phyloP scores from a whole-genome alignment of 2,113 vertebrate genomes.

The Hippocampus zosterae region DNA sequence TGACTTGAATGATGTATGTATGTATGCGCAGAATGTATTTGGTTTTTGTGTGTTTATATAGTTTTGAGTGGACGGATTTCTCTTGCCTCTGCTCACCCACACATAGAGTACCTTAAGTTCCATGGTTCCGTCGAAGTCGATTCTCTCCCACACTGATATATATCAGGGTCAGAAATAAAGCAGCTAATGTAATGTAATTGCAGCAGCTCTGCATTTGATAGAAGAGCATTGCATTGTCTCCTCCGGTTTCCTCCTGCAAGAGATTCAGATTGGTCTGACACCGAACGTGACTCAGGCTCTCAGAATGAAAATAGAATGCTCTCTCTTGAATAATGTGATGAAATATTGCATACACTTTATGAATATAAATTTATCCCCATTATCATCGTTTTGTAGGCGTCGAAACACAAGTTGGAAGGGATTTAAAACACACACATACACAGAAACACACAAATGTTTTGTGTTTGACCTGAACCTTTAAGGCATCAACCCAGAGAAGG shows the following conservation, averaged over 20 bases:
- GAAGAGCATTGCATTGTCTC: slow-evolving; percentile 15
- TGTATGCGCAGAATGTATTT: too few species aligned
- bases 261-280: not conserved
- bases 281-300: slow-evolving; percentile 36
- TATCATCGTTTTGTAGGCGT: not conserved
- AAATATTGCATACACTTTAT: slow-evolving; percentile 11
- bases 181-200: slow-evolving; percentile 3
- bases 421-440: not conserved
- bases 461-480: not conserved
- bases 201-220: slow-evolving; percentile 14
- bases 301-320: slow-evolving; percentile 53
- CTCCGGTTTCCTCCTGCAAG: slow-evolving; percentile 1
- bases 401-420: slow-evolving; percentile 1
- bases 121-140: slow-evolving; percentile 4
- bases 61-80: not conserved
- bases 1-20: too few species aligned
- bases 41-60: too few species aligned
- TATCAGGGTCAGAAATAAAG: slow-evolving; percentile 28
- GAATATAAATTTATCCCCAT: slow-evolving; percentile 11
- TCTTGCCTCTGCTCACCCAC: slow-evolving; percentile 17
- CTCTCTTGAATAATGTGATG: slow-evolving; percentile 43
- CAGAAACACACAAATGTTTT: not conserved
- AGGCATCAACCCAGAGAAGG: not conserved
- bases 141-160: slow-evolving; percentile 15
- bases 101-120: slow-evolving; percentile 11